phyloP scores from a whole-genome alignment of 1,140 invertebrate species.

The Melipona quadrifasciata region DNA sequence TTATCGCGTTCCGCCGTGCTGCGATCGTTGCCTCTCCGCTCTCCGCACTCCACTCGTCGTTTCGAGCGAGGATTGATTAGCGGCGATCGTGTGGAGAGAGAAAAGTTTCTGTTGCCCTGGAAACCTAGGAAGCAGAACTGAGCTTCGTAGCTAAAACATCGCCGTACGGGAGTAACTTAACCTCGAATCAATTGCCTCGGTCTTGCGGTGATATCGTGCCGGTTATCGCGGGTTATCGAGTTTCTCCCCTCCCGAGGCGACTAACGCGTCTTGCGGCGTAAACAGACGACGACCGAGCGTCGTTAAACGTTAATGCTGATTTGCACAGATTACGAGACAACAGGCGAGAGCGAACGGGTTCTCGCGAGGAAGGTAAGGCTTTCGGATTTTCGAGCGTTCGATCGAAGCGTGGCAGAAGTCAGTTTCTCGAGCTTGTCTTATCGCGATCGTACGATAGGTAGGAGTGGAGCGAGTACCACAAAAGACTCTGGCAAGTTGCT shows the following conservation, averaged over 20 bases:
- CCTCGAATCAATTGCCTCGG: not conserved
- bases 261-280: no score
- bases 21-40: constrained; percentile 23
- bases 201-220: not conserved
- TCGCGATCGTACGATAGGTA: constrained; percentile 2
- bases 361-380: not conserved
- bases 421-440: not conserved
- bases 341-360: not conserved
- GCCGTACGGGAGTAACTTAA: not conserved
- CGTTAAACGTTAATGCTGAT: not conserved
- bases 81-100: not conserved
- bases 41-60: not conserved
- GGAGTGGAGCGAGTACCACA: not conserved
- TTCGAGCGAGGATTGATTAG: constrained; percentile 35
- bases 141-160: not conserved
- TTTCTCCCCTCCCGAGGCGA: no score
- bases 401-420: not conserved
- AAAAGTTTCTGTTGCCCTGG: constrained; percentile 36
- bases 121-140: constrained; percentile 3
- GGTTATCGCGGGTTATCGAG: not conserved
- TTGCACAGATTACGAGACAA: not conserved
- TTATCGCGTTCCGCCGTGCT: not conserved
- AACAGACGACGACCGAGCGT: no score
- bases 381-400: not conserved
- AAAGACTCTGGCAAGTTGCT: constrained; percentile 30